Percentiles rank a stretch among this genome's conserved stretches.
Conservation (phyloP, 1,140 invertebrate genomes). For the Armadillidium nasatum region DNA sequence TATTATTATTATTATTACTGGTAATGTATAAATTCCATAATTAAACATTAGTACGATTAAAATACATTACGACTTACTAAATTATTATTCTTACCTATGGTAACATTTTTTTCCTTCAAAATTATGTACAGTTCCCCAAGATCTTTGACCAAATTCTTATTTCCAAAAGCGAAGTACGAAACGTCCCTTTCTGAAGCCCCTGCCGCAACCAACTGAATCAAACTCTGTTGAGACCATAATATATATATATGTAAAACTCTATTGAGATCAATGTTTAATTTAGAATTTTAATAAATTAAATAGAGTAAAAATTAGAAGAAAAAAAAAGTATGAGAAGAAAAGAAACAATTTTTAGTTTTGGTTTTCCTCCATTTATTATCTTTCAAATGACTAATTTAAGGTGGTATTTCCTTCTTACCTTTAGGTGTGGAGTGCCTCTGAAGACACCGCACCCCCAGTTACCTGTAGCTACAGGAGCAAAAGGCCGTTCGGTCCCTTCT, state of each 20-base stretch:
- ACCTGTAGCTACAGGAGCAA: constrained; percentile 76
- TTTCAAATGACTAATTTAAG: too few relatives aligned
- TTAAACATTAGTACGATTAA: too few relatives aligned
- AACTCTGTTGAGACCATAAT: constrained; percentile 37
- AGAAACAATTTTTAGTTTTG: too few relatives aligned
- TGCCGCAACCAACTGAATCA: constrained; percentile 87
- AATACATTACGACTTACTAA: too few relatives aligned
- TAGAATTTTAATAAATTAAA: too few relatives aligned
- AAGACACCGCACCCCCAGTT: constrained; percentile 99
- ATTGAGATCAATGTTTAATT: too few relatives aligned
- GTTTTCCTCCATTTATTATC: too few relatives aligned
- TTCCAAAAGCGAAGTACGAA: constrained; percentile 86
- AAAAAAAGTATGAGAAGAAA: too few relatives aligned
- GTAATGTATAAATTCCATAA: too few relatives aligned
- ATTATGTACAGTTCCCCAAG: constrained; percentile 67
- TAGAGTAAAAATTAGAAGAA: too few relatives aligned
- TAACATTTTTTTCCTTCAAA: constrained; percentile 59
- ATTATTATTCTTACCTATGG: constrained; percentile 54
- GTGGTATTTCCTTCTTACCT: constrained; percentile 50
- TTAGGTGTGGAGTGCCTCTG: constrained; percentile 76
- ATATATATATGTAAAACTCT: too few relatives aligned
- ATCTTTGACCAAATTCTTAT: constrained; percentile 63
- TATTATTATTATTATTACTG: too few relatives aligned
- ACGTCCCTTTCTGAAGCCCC: constrained; percentile 63
- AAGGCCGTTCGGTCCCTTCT: constrained; percentile 37